Conservation (phyloP, 2,113 vertebrate species). For the Clarias magur region DNA sequence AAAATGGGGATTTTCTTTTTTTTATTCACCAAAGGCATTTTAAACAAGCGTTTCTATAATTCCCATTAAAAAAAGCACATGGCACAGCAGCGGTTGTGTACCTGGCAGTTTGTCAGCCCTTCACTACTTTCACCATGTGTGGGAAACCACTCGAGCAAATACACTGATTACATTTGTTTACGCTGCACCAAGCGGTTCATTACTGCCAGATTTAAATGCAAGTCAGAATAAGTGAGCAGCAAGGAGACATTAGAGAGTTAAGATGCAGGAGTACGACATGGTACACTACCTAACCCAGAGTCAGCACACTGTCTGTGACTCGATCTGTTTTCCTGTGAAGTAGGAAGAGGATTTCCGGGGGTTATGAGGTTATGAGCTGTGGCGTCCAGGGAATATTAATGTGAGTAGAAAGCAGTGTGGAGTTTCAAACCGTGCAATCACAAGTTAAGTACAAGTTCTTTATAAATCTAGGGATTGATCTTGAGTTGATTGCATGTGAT, state of each 20-base stretch:
- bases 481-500: not conserved
- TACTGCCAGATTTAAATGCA: not conserved
- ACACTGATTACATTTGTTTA: not conserved
- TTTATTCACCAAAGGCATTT: too few species aligned
- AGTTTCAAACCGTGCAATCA: not conserved
- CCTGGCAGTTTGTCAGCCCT: not conserved
- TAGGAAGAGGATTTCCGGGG: not conserved
- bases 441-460: not conserved
- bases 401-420: not conserved
- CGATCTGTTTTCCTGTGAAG: not conserved
- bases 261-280: not conserved
- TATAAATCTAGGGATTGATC: not conserved
- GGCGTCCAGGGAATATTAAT: not conserved
- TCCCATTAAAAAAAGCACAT: not conserved
- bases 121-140: not conserved
- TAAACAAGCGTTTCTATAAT: not conserved
- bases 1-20: too few species aligned
- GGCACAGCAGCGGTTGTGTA: not conserved
- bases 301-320: not conserved
- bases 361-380: too few species aligned
- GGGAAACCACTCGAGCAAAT: not conserved
- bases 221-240: not conserved
- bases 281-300: not conserved
- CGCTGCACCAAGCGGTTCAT: not conserved
- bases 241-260: not conserved